Evolutionary conservation across 2,113 vertebrate species (phyloP).

Genomic region (Meriones unguiculatus): DNA sequence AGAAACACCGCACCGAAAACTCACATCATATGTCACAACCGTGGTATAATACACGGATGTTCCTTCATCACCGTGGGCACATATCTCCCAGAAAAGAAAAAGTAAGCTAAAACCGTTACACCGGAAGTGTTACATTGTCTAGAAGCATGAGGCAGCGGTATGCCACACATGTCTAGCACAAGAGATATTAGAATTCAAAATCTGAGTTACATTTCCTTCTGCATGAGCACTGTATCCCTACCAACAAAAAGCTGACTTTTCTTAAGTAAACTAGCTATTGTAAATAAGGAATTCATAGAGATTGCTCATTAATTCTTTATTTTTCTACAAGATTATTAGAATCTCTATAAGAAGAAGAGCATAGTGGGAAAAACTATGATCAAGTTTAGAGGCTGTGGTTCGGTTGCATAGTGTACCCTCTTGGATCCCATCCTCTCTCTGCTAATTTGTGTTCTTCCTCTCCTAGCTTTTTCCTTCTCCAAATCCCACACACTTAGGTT

Average conservation of each 20-base stretch:
- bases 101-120: background rate
- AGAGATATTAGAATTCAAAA: background rate
- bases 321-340: conserved; percentile 32
- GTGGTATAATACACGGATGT: background rate
- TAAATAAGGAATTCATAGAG: background rate
- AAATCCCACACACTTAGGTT: background rate
- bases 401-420: background rate
- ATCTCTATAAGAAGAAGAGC: conserved; percentile 8
- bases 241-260: background rate
- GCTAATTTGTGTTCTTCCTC: background rate
- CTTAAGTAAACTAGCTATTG: background rate
- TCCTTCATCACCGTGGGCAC: background rate
- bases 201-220: background rate
- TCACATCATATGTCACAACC: background rate
- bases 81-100: no score
- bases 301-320: conserved; percentile 14
- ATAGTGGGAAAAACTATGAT: conserved; percentile 9
- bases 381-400: conserved; percentile 2
- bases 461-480: background rate
- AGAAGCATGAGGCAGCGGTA: background rate
- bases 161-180: background rate
- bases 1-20: no score
- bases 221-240: background rate
- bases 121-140: background rate
- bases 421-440: background rate